A percentile compares a stretch with the other conserved stretches of the same genome.
Evolutionary conservation across 2,113 vertebrate genomes (phyloP).

Genomic region (Aramus guarauna): DNA sequence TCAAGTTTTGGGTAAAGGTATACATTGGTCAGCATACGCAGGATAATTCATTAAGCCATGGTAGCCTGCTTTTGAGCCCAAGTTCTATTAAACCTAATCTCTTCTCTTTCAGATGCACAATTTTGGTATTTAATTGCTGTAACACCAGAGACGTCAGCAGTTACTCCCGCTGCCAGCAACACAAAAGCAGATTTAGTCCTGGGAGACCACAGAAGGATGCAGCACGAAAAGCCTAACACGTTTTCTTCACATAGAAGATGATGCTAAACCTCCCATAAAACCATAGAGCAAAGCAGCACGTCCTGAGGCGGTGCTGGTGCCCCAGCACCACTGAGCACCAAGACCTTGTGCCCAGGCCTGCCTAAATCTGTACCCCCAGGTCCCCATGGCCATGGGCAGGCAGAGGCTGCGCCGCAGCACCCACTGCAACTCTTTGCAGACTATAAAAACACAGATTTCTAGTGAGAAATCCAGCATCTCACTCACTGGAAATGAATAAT

Average conservation of each 20-base stretch:
- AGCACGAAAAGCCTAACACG: background rate
- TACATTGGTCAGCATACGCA: fast-evolving
- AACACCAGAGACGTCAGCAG: background rate
- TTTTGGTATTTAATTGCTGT: background rate
- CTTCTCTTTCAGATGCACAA: fast-evolving
- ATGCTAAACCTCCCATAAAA: background rate
- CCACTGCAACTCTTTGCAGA: background rate
- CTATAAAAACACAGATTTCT: background rate
- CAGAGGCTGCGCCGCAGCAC: background rate
- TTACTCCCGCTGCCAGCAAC: background rate
- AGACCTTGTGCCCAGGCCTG: fast-evolving
- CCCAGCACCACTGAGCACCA: fast-evolving
- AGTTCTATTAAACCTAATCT: background rate
- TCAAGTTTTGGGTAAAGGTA: background rate
- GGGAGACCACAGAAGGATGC: background rate
- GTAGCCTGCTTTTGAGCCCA: background rate
- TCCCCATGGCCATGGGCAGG: fast-evolving
- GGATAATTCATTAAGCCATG: background rate
- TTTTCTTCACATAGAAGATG: background rate
- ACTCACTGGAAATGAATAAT: background rate
- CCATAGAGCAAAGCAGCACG: fast-evolving
- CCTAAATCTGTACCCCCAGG: background rate
- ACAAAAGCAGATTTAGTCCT: background rate
- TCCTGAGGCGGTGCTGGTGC: background rate
- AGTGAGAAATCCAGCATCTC: background rate